A percentile compares a stretch with the other conserved stretches of the same genome.
phyloP scores from a whole-genome alignment of 2,797 vertebrate genomes.

The Ceryle rudis region DNA sequence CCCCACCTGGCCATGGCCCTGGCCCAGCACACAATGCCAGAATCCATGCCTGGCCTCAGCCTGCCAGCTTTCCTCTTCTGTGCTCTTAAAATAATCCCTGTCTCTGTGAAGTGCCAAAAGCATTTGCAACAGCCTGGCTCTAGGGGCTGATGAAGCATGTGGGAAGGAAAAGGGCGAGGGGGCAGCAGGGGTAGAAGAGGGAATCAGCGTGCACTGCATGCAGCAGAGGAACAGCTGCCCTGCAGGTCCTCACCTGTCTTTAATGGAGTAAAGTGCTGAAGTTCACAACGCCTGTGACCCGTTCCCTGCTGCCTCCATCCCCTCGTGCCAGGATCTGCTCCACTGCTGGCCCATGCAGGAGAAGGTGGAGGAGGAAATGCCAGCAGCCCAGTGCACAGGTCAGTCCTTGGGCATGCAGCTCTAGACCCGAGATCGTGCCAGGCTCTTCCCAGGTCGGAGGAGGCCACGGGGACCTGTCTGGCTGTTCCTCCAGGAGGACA shows the following conservation, averaged over 20 bases:
- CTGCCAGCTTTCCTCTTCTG: conserved; percentile 19
- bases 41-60: not conserved
- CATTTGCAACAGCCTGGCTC: not conserved
- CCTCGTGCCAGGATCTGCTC: not conserved
- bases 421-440: not conserved
- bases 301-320: not conserved
- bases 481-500: rapidly evolving
- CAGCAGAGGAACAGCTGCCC: not conserved
- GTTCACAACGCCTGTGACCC: rapidly evolving
- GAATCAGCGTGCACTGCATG: rapidly evolving
- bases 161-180: not conserved
- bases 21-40: not conserved
- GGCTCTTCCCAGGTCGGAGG: not conserved
- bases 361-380: conserved; percentile 73
- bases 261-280: not conserved
- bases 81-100: conserved; percentile 43
- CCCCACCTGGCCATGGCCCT: conserved; percentile 4
- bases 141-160: not conserved
- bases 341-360: conserved; percentile 46
- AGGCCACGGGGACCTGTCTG: not conserved
- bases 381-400: conserved; percentile 79
- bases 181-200: not conserved
- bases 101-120: conserved; percentile 18
- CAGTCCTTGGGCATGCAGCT: not conserved
- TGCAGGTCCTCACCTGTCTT: not conserved